Base-by-base conservation (phyloP, 2,113 vertebrate genomes). In the Riparia riparia region DNA sequence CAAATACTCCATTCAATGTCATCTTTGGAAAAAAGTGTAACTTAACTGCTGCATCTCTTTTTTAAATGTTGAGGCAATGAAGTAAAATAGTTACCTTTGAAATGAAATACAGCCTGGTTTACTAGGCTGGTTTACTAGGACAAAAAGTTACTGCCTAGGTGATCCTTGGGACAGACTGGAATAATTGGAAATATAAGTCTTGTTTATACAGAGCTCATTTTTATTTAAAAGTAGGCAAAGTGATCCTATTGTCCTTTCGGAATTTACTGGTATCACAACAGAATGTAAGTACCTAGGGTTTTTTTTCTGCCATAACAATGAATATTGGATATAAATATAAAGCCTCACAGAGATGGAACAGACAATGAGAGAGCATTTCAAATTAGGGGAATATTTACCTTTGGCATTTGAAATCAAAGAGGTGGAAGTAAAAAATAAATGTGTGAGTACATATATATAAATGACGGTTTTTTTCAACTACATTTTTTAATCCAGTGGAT, bases 401-500 rank as follows among this genome's bases (percentile, higher is more conserved):
- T 82, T 14, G 24, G 12, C 8, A 45, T 14, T 34, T 41, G 63
- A 87, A 90, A 56, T 45, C 4, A 39, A 74, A 56, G 18, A 74
- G 13, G 7, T 32, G 9, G 9, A 20, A 56, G 53, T 39, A 24
- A 51, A 17, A 29, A 47, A 21, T 54, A 54, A 22, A 58, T 34
- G 17, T 34, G 7, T 22, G 1, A 31, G 3, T 9, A 9, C 25
- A 37, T 29, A 17, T 29, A 6, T 22, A 31, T 9, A n/a, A 16
- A 61, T 10, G 6, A 13, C 3, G 7, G 1, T 1, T 61, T 53
- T 45, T 24, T 10, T 34, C 5, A n/a, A n/a, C 37, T 3, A 1
- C 10, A 11, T 41, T 56, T 51, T 63, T 54, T 72, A 15, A 50
- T 21, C 17, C 18, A 37, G 10, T 74, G 13, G 11, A 19, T 57